Conservation (phyloP, 2,113 vertebrate genomes). For the Perccottus glenii region DNA sequence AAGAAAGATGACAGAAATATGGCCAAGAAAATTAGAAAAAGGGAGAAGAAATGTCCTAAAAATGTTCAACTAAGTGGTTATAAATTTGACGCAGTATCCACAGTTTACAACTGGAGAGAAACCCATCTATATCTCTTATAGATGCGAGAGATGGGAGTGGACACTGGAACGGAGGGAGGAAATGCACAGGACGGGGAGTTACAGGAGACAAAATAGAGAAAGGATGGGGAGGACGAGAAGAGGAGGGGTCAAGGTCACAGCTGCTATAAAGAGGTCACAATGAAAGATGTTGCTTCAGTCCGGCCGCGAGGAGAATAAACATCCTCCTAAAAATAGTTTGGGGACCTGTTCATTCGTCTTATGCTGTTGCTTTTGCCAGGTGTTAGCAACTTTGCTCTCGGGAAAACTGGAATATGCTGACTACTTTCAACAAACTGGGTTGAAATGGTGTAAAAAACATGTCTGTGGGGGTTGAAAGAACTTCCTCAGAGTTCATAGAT, state of each 20-base stretch:
- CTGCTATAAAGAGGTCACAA: constrained; percentile 71
- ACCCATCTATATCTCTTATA: neutral
- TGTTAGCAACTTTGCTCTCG: constrained; percentile 44
- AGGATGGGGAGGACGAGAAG: constrained; percentile 18
- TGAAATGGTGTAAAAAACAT: constrained; percentile 24
- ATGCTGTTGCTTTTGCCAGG: constrained; percentile 47
- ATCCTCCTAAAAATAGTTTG: constrained; percentile 68
- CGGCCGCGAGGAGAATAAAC: constrained; percentile 57
- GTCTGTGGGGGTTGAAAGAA: neutral
- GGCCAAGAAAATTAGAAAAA: neutral
- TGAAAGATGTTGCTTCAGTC: constrained; percentile 68
- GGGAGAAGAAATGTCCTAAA: neutral
- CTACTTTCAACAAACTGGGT: constrained; percentile 10
- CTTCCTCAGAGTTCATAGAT: constrained; percentile 26
- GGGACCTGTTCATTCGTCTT: constrained; percentile 41
- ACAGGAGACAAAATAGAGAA: constrained; percentile 33
- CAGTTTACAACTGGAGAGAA: neutral
- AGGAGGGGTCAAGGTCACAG: constrained; percentile 66
- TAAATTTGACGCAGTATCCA: constrained; percentile 19
- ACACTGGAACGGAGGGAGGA: constrained; percentile 35
- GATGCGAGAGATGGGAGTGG: constrained; percentile 28
- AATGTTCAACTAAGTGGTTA: neutral
- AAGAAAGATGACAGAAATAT: neutral
- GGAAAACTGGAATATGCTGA: constrained; percentile 21
- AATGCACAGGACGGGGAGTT: constrained; percentile 47